Evolutionary conservation across 2,113 vertebrate species (phyloP), one percentile per base, ranked within the genome.

Genomic region (Thamnaconus septentrionalis): DNA sequence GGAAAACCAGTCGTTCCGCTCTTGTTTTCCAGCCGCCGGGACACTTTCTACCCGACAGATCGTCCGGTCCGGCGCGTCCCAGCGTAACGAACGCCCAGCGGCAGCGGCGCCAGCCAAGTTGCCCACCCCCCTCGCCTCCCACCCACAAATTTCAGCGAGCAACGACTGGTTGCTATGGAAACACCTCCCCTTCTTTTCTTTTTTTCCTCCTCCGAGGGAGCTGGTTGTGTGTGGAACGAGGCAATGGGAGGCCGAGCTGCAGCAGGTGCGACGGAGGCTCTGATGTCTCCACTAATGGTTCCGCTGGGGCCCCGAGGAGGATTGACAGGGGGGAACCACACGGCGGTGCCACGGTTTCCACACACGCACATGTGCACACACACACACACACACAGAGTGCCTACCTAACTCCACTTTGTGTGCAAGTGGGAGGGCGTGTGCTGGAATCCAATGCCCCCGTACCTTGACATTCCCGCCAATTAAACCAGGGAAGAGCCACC

Each of bases 231-330:
- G 68, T 70, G 42, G 78, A 77, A 78, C 56, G 79, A 83, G 79
- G 75, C 59, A 55, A 78, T 47, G 18, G 18, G 18, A 31, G 59
- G 79, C 73, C 73, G 74, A 71, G 71, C 7, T 58, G 73, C 61
- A 76, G 74, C 78, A 85, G 84, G 81, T 79, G 76, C 73, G 76
- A 87, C 69, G 73, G 77, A 83, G 68, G 63, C 68, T 65, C 64
- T 61, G 78, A 76, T 73, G 76, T 78, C 76, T 72, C 64, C 12
- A 45, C 63, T 77, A 86, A 87, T 74, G 69, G 66, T 65, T 78
- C 18, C 7, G 3, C 73, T 41, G 64, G 46, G 55, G 18, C 18
- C 18, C 18, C 18, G 18, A 31, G 48, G 66, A 70, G 56, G 69
- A 83, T 74, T 65, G 69, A 64, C 66, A 81, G 81, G 66, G 69